Base-by-base conservation (phyloP, 2,888 invertebrate species). In the Amiota communis region DNA sequence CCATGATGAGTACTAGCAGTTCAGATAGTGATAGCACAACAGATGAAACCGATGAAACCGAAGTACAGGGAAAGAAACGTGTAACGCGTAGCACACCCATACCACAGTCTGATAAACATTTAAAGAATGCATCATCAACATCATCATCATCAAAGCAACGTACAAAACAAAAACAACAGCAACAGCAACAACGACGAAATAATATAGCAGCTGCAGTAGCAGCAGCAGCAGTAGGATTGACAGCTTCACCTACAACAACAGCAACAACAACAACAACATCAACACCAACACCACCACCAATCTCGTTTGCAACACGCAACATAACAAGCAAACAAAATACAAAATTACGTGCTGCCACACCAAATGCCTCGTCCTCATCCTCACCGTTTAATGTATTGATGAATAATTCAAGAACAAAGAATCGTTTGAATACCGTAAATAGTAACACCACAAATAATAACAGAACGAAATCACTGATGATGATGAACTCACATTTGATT, bases 211-310 rank as follows among this genome's bases (percentile, higher is more conserved):
- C 17, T 4, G 17, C 11, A 11, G n/a, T n/a, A n/a, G n/a, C n/a
- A n/a, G n/a, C n/a, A n/a, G n/a, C n/a, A n/a, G n/a, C n/a, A n/a
- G n/a, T n/a, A n/a, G n/a, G n/a, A n/a, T 83, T 83, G 8, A 84
- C 81, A 53, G 76, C 82, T 61, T 85, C 81, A 1, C 70, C 72
- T 57, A 36, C 36, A 0, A 36, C 36, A 36, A 80, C 86, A 53
- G 79, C 87, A 53, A 81, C 83, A 17, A n/a, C n/a, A 61, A 36
- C 36, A 0, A 36, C 36, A 36, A 80, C 86, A 53, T 80, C 87
- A 53, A 81, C 83, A 17, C 81, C 87, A 13, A 83, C 88, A 9
- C 86, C 88, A 10, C 78, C 82, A 64, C 78, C 82, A 15, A 67
- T 80, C 70, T 6, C 36, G 36, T 36, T 36, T 36, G 75, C 61